A percentile compares a stretch with the other conserved stretches of the same genome.
Conservation (phyloP, 2,113 vertebrate species). For the Carassius carassius region DNA sequence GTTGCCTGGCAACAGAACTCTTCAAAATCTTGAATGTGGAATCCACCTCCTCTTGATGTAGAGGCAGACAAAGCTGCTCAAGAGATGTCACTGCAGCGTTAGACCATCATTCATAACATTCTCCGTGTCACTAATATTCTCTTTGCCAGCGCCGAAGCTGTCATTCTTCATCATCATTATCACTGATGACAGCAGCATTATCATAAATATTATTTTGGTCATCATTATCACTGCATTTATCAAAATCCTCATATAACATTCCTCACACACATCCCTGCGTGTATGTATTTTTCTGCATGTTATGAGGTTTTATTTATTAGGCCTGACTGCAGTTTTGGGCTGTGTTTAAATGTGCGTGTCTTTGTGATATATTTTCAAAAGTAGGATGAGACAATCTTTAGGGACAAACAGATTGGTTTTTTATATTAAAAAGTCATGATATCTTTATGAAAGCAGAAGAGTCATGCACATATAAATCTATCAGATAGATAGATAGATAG, state of each 20-base stretch:
- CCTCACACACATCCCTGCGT: neutral
- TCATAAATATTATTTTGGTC: constrained; percentile 26
- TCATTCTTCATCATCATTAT: constrained; percentile 14
- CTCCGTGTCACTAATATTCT: neutral
- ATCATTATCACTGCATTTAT: neutral
- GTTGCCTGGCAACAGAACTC: constrained; percentile 68
- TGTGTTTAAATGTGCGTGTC: constrained; percentile 42
- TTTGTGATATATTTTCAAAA: constrained; percentile 65
- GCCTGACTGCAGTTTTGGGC: constrained; percentile 6
- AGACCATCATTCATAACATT: constrained; percentile 16
- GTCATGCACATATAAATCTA: neutral
- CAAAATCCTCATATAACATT: neutral
- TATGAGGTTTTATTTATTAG: constrained; percentile 20
- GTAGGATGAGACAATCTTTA: constrained; percentile 65
- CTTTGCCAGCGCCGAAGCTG: neutral
- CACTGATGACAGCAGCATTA: constrained; percentile 14
- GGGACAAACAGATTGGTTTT: constrained; percentile 74
- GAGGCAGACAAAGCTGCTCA: constrained; percentile 17
- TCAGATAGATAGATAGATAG: no score
- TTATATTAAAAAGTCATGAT: constrained; percentile 71
- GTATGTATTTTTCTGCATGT: neutral
- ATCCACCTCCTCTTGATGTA: constrained; percentile 33
- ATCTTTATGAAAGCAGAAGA: constrained; percentile 55
- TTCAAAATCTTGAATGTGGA: constrained; percentile 53
- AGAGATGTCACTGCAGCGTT: constrained; percentile 15